Percentiles rank a stretch among this genome's conserved stretches.
Evolutionary conservation across 2,797 vertebrate genomes (phyloP).

Genomic region (Falco biarmicus): DNA sequence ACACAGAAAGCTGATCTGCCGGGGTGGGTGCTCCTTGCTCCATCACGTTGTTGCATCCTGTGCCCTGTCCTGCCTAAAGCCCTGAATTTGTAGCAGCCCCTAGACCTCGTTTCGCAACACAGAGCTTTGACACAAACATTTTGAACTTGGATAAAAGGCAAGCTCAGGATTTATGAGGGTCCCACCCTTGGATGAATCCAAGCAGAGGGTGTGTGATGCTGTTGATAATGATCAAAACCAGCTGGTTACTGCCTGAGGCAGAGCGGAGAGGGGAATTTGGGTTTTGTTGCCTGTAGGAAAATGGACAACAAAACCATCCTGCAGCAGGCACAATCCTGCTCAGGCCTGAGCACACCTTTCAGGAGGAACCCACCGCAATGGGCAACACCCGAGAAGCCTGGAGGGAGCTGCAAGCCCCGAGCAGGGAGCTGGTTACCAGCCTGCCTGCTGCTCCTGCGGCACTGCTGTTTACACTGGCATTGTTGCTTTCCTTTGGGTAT

Average conservation of each 20-base stretch:
- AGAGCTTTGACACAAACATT: not conserved
- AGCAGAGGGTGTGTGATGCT: constrained; percentile 27
- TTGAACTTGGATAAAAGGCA: not conserved
- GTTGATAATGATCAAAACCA: not conserved
- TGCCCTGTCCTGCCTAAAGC: not conserved
- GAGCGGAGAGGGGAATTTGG: not conserved
- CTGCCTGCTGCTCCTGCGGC: not conserved
- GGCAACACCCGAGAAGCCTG: not conserved
- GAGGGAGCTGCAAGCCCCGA: not conserved
- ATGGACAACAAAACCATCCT: accelerated
- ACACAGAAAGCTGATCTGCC: not conserved
- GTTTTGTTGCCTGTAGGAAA: not conserved
- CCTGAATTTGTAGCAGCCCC: not conserved
- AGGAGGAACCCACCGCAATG: not conserved
- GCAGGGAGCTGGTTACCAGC: not conserved
- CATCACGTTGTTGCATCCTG: accelerated
- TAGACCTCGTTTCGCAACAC: not conserved
- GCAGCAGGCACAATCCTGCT: not conserved
- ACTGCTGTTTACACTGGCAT: not conserved
- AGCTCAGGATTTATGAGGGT: not conserved
- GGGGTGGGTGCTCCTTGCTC: not conserved
- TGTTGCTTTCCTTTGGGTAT: not conserved
- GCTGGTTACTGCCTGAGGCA: not conserved
- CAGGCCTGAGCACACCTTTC: not conserved
- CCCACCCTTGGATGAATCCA: constrained; percentile 12